Percentiles rank a stretch among this genome's conserved stretches.
Evolutionary conservation across 2,797 vertebrate species (phyloP).

Genomic region (Galago senegalensis): DNA sequence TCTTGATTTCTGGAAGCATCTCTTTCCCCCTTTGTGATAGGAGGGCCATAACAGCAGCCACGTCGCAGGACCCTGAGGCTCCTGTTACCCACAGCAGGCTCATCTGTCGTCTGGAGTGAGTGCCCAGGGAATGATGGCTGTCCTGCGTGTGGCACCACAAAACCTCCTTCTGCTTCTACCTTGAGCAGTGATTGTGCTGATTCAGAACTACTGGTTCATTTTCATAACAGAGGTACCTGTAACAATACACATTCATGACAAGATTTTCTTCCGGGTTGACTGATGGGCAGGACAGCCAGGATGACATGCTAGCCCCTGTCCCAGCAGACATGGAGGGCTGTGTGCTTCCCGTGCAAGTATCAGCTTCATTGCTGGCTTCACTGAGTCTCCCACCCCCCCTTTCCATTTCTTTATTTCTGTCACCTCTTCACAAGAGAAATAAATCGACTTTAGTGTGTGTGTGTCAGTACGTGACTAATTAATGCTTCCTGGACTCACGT

Average conservation of each 20-base stretch:
- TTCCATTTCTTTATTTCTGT: conserved; percentile 15
- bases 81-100: fast-evolving
- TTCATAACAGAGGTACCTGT: neutral
- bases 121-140: fast-evolving
- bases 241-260: neutral
- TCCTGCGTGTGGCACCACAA: neutral
- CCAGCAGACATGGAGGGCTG: neutral
- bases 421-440: conserved; percentile 62
- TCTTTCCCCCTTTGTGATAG: neutral
- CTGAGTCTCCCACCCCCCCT: neutral
- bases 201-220: neutral
- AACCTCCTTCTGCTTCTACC: neutral
- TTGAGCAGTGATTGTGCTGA: neutral
- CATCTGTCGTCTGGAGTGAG: neutral
- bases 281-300: too few relatives aligned
- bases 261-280: neutral
- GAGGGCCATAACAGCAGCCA: neutral
- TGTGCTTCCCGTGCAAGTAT: neutral
- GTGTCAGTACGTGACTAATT: conserved; percentile 55
- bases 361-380: neutral
- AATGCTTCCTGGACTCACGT: conserved; percentile 45
- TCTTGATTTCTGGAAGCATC: neutral
- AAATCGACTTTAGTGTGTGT: conserved; percentile 53
- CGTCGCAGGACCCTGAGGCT: fast-evolving
- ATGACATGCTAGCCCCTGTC: too few relatives aligned